Evolutionary conservation across 2,113 vertebrate species (phyloP), one percentile per base, ranked within the genome.

Genomic region (Entelurus aequoreus): DNA sequence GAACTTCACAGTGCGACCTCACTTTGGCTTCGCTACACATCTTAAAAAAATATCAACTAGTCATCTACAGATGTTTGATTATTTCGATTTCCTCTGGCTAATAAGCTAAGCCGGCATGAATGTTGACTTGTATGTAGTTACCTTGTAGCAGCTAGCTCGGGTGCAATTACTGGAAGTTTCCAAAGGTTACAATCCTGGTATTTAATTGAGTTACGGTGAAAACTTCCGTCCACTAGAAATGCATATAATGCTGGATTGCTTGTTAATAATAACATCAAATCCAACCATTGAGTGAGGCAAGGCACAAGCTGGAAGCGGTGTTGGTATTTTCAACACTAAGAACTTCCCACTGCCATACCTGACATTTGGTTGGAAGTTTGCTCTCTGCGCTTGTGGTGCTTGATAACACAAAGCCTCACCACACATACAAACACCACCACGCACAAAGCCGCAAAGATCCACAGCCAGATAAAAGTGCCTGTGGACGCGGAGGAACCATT

Each of bases 381-480:
- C 16, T 76, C 71, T 59, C 63, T 70, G 51, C 21, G 36, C 50
- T 66, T 77, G 14, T 66, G 78, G 37, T 16, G 58, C 44, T 62
- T 76, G 15, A 83, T 66, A 4, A 77, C 58, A 35, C 66, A 78
- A 64, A 68, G 54, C 15, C 78, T 63, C 2, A 75, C 50, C 0
- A 60, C 70, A 44, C 66, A 36, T 54, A 84, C 56, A 0, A 63
- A 36, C 7, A 48, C 37, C 0, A 78, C 19, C 53, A 80, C 64
- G 8, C 56, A 48, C 46, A 69, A 36, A 1, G 54, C 46, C 0
- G 56, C 1, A 1, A 62, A 52, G 42, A 83, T 42, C 82, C 80
- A 86, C 6, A 83, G 0, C 84, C 84, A 83, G 50, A 82, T 42
- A 16, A 84, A 72, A 5, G 10, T 51, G 0, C 60, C 40, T 0